Evolutionary conservation across 2,797 vertebrate genomes (phyloP), one percentile per base, ranked within the genome.

Genomic region (Typhlichthys eigenmanni): DNA sequence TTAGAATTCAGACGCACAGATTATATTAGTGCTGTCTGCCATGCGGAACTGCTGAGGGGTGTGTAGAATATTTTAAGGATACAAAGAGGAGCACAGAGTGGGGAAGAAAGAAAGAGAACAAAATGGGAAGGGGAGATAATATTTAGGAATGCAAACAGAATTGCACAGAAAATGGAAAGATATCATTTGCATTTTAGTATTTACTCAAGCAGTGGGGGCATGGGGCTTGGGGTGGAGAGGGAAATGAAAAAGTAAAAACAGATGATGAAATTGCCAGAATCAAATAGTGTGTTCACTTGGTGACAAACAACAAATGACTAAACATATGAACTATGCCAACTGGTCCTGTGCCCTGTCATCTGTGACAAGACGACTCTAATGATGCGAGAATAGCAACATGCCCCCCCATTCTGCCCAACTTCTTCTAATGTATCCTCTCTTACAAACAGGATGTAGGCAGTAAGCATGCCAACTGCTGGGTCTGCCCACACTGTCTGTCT

Each of bases 1-100:
- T 98, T 96, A 96, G 95, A 96, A 96, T 96, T 95, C 94, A 95
- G 96, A 96, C 93, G 90, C 93, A 93, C 92, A 96, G 95, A 96
- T 96, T 95, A 97, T 95, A 97, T 98, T 96, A 96, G 93, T 92
- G 91, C 90, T 87, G 94, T 94, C 94, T 96, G 94, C 95, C 94
- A 94, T 93, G 95, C 89, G 83, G 94, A 96, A 97, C 95, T 94
- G 88, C 90, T 93, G 94, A 93, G 89, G 93, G 93, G 93, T 94
- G 95, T 94, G 93, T 91, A 88, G 95, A 95, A 95, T 96, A 96
- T 96, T 91, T 97, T 95, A 94, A 95, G 92, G 93, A 92, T 90
- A 92, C 86, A 91, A 89, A 92, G 83, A 87, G 76, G 65, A 82
- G 78, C 75, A 82, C 66, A 85, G 79, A 89, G 75, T 60, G 64